A percentile compares a stretch with the other conserved stretches of the same genome.
Conservation (phyloP, 2,113 vertebrate genomes). For the Siphamia tubifer region DNA sequence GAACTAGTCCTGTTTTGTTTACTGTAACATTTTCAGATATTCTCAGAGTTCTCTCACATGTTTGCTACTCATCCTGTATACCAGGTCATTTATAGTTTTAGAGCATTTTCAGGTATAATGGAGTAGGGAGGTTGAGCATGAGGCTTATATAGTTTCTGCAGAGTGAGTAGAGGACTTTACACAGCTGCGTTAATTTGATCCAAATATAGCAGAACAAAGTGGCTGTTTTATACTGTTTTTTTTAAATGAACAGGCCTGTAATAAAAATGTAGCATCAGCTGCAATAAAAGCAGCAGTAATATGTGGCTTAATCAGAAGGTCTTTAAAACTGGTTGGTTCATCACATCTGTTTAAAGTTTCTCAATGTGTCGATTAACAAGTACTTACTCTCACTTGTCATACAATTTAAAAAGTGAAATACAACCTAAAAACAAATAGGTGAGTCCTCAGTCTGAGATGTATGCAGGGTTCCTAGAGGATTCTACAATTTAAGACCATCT, state of each 20-base stretch:
- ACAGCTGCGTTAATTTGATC: background rate
- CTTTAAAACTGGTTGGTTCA: background rate
- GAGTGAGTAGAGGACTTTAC: background rate
- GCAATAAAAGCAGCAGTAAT: conserved; percentile 12
- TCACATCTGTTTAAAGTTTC: conserved; percentile 2
- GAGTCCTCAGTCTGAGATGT: too few species aligned
- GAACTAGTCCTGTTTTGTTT: too few species aligned
- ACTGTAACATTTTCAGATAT: too few species aligned
- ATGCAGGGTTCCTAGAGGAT: too few species aligned
- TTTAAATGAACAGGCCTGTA: conserved; percentile 17
- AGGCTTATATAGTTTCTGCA: too few species aligned
- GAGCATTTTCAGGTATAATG: too few species aligned
- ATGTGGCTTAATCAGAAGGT: conserved; percentile 13
- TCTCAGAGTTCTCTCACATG: too few species aligned
- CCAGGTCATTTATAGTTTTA: too few species aligned
- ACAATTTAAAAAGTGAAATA: background rate
- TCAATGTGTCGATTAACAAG: background rate
- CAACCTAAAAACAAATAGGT: background rate
- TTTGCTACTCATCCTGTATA: too few species aligned
- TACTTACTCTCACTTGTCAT: background rate
- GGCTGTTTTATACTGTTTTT: conserved; percentile 33
- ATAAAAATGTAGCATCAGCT: conserved; percentile 30
- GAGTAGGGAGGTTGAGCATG: too few species aligned
- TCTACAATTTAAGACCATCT: background rate
- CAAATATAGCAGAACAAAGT: conserved; percentile 16